Evolutionary conservation across 2,888 invertebrate species (phyloP).

Genomic region (Mythimna impura): DNA sequence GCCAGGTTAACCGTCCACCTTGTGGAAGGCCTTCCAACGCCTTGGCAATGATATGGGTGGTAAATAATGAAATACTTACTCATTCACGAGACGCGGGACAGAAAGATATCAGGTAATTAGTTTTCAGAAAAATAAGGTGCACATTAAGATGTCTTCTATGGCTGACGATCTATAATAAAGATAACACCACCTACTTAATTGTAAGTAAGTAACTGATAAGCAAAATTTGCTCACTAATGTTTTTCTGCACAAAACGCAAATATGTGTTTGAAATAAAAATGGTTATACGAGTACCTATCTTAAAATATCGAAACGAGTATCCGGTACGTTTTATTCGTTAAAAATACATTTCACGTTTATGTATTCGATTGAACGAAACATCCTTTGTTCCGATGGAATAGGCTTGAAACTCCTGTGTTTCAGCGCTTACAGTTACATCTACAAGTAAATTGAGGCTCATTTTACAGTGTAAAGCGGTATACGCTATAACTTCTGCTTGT

Average conservation of each 20-base stretch:
- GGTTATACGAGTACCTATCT: slow-evolving; percentile 24
- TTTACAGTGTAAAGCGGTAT: background rate
- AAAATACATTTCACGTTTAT: slow-evolving; percentile 1
- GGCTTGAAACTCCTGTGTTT: background rate
- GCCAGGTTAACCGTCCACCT: too few species aligned
- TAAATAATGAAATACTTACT: background rate
- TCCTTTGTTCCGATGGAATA: slow-evolving; percentile 8
- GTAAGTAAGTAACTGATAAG: slow-evolving; percentile 18
- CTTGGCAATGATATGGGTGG: background rate
- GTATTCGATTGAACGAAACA: slow-evolving; percentile 1
- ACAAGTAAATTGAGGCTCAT: background rate
- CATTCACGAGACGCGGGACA: background rate
- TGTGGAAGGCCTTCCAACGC: too few species aligned
- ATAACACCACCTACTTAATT: slow-evolving; percentile 12
- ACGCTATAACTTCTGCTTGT: too few species aligned
- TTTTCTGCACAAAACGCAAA: slow-evolving; percentile 23
- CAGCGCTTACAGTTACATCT: background rate
- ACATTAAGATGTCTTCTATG: slow-evolving; percentile 7
- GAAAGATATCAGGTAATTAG: background rate
- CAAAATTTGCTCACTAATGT: slow-evolving; percentile 23
- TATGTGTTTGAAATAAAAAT: slow-evolving; percentile 5
- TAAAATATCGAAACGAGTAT: slow-evolving; percentile 20
- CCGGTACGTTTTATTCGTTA: slow-evolving; percentile 8
- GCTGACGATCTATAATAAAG: slow-evolving; percentile 4
- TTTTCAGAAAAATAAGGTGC: background rate